A percentile compares a stretch with the other conserved stretches of the same genome.
Conservation (phyloP, 2,888 invertebrate genomes). For the Sminthurinus aureus region DNA sequence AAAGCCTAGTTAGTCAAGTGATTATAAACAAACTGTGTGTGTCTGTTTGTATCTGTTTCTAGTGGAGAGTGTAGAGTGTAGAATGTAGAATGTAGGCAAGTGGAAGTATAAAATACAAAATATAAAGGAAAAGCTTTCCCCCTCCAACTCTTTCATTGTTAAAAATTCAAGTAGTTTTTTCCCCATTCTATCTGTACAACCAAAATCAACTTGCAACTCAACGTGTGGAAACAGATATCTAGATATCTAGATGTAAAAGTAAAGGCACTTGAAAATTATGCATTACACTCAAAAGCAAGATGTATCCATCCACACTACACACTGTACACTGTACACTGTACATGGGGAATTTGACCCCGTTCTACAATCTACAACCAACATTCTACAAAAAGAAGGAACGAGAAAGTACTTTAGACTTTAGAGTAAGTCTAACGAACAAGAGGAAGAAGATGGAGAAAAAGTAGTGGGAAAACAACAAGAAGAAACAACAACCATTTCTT, state of each 20-base stretch:
- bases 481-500: conserved; percentile 16
- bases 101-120: not conserved
- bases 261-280: not conserved
- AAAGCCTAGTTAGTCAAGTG: not conserved
- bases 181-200: too few species aligned
- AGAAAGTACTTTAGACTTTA: too few species aligned
- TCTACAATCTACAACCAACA: too few species aligned
- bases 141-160: conserved; percentile 5
- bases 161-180: not conserved
- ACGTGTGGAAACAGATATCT: too few species aligned
- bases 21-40: too few species aligned
- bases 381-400: too few species aligned
- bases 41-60: too few species aligned
- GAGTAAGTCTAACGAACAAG: not conserved
- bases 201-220: not conserved
- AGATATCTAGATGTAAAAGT: too few species aligned
- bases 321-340: too few species aligned
- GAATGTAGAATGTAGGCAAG: not conserved
- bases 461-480: not conserved
- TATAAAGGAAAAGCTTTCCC: not conserved
- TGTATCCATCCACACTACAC: too few species aligned
- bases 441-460: not conserved
- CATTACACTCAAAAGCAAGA: too few species aligned
- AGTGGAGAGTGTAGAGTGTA: not conserved
- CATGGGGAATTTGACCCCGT: not conserved